Conservation (phyloP, 2,797 vertebrate species). For the Australoheros facetus region DNA sequence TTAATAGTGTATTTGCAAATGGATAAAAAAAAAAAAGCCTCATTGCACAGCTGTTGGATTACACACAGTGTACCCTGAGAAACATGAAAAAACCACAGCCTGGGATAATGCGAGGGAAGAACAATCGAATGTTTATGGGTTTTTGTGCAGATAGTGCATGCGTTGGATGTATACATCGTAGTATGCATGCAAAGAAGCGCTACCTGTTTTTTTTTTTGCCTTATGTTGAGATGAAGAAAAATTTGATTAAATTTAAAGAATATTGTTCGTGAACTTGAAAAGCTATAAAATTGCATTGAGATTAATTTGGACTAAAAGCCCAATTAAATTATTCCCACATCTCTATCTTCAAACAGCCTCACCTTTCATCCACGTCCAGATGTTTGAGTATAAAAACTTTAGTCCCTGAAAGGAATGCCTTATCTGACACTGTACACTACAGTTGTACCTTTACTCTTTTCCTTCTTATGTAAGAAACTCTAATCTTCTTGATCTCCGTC, state of each 20-base stretch:
- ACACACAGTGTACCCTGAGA: conserved; percentile 54
- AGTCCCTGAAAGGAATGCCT: conserved; percentile 73
- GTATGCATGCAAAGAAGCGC: conserved; percentile 78
- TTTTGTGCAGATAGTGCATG: conserved; percentile 73
- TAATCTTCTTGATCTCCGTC: conserved; percentile 40
- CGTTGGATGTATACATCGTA: conserved; percentile 74
- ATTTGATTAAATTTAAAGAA: conserved; percentile 42
- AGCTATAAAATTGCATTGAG: conserved; percentile 46
- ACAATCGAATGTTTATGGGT: conserved; percentile 65
- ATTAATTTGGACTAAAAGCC: conserved; percentile 28
- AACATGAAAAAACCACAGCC: conserved; percentile 72
- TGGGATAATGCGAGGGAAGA: conserved; percentile 64
- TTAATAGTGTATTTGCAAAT: conserved; percentile 71
- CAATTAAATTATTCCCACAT: not conserved
- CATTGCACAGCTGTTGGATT: conserved; percentile 79
- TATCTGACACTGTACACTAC: conserved; percentile 68
- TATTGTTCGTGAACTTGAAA: conserved; percentile 33
- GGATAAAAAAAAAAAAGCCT: conserved; percentile 72
- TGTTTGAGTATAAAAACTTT: conserved; percentile 40
- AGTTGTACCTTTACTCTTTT: conserved; percentile 54
- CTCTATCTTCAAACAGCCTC: conserved; percentile 1
- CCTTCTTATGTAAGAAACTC: conserved; percentile 32
- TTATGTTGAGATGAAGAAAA: conserved; percentile 68
- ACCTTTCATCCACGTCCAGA: not conserved
- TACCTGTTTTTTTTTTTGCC: conserved; percentile 73